Percentiles rank a stretch among this genome's conserved stretches.
These are phyloP conservation scores for Actias luna DNA, from an alignment of 2,888 invertebrate genomes.

Conservation along the genomic window DNA sequence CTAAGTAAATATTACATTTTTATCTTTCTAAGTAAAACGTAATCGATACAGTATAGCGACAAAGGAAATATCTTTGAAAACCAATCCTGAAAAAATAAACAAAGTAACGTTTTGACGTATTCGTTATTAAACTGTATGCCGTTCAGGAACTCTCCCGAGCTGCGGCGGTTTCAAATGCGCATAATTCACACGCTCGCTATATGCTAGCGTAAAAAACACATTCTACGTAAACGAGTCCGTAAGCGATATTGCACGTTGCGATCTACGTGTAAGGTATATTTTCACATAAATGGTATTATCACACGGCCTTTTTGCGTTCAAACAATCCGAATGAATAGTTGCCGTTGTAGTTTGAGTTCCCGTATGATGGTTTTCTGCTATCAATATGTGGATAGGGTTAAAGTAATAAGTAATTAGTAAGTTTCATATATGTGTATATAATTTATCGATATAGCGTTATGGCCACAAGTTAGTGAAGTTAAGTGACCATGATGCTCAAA, in stretches of 20 bases:
- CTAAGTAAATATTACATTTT: background rate
- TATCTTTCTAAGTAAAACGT: background rate
- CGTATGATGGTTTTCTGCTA: slow-evolving; percentile 1
- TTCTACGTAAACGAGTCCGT: background rate
- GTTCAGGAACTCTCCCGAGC: slow-evolving; percentile 28
- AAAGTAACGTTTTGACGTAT: slow-evolving; percentile 22
- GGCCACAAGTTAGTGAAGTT: too few species aligned
- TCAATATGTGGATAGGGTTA: background rate
- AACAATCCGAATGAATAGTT: slow-evolving; percentile 30
- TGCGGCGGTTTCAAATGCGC: slow-evolving; percentile 27
- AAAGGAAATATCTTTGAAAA: background rate
- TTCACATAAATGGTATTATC: background rate
- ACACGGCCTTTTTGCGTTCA: slow-evolving; percentile 14
- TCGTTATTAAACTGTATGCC: slow-evolving; percentile 28
- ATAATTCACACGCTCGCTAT: slow-evolving; percentile 34
- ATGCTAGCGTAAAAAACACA: slow-evolving; percentile 17
- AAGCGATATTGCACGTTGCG: background rate
- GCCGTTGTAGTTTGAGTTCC: slow-evolving; percentile 9
- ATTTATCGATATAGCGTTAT: too few species aligned
- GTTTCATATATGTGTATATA: background rate
- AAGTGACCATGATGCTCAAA: too few species aligned
- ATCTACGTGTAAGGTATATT: background rate
- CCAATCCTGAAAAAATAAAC: background rate
- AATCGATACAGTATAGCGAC: background rate
- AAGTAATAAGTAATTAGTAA: background rate